Conservation (phyloP, 2,888 invertebrate genomes). For the Mesoligia furuncula region DNA sequence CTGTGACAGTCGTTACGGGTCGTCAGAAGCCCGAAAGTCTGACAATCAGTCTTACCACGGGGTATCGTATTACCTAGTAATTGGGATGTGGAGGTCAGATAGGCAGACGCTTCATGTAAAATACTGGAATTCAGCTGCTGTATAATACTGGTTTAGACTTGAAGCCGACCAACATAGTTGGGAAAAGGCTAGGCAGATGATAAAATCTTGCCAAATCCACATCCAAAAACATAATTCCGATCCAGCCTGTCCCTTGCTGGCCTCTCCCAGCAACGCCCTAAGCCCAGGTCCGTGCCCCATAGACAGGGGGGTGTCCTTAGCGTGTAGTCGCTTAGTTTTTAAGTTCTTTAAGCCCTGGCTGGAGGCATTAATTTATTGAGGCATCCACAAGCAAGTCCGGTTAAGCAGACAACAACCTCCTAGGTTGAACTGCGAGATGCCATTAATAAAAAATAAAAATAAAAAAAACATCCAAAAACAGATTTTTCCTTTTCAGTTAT, state of each 20-base stretch:
- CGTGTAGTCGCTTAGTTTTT: background rate
- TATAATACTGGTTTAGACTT: no score
- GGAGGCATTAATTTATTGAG: background rate
- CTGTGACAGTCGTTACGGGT: no score
- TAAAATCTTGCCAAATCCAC: background rate
- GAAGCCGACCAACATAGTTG: no score
- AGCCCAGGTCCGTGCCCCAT: background rate
- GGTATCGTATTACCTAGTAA: no score
- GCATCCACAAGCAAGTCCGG: background rate
- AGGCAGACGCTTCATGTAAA: no score
- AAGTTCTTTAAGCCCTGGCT: background rate
- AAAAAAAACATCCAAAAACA: background rate
- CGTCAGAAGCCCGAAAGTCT: no score
- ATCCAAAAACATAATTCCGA: background rate
- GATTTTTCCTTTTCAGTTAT: background rate
- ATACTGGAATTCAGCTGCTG: no score
- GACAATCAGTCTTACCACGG: no score
- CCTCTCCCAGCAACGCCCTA: background rate
- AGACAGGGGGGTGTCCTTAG: no score
- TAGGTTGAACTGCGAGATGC: background rate
- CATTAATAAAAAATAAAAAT: background rate
- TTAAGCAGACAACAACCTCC: background rate
- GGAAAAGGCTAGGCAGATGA: no score
- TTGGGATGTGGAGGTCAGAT: no score
- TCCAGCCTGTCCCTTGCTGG: background rate